Conservation (phyloP, 2,888 invertebrate genomes). For the Halocaridina rubra region DNA sequence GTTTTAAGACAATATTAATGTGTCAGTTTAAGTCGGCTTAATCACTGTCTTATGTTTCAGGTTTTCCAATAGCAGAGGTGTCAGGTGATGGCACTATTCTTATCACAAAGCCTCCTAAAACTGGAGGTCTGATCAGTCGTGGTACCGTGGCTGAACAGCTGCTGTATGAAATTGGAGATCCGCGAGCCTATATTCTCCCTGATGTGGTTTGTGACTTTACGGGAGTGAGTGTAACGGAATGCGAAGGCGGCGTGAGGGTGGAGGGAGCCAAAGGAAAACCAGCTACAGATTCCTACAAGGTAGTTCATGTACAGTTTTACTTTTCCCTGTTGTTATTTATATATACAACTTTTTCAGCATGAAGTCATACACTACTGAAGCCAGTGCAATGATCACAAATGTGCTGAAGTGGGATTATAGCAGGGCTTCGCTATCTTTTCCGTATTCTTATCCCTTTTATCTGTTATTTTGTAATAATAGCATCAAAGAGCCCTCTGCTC, state of each 20-base stretch:
- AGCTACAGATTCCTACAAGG: slow-evolving; percentile 70
- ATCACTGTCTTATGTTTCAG: too few relatives aligned
- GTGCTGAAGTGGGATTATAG: too few relatives aligned
- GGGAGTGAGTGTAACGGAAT: slow-evolving; percentile 66
- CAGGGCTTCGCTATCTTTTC: too few relatives aligned
- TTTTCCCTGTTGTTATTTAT: neutral
- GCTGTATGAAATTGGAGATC: slow-evolving; percentile 71
- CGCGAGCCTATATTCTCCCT: slow-evolving; percentile 70
- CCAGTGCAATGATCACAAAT: too few relatives aligned
- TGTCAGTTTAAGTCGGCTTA: too few relatives aligned
- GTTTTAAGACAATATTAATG: too few relatives aligned
- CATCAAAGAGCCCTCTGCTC: too few relatives aligned
- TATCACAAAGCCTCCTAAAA: slow-evolving; percentile 70
- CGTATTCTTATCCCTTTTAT: too few relatives aligned
- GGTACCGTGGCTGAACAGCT: slow-evolving; percentile 71
- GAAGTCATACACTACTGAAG: too few relatives aligned
- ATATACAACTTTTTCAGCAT: too few relatives aligned
- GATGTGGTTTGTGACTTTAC: slow-evolving; percentile 71
- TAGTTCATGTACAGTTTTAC: too few relatives aligned
- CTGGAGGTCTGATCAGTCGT: slow-evolving; percentile 70
- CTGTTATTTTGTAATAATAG: too few relatives aligned
- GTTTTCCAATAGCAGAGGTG: slow-evolving; percentile 71
- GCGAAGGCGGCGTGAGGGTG: slow-evolving; percentile 67
- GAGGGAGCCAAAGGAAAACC: slow-evolving; percentile 69
- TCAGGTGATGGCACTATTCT: slow-evolving; percentile 68